Evolutionary conservation across 1,140 invertebrate genomes (phyloP).

Genomic region (Anoplolepis gracilipes): DNA sequence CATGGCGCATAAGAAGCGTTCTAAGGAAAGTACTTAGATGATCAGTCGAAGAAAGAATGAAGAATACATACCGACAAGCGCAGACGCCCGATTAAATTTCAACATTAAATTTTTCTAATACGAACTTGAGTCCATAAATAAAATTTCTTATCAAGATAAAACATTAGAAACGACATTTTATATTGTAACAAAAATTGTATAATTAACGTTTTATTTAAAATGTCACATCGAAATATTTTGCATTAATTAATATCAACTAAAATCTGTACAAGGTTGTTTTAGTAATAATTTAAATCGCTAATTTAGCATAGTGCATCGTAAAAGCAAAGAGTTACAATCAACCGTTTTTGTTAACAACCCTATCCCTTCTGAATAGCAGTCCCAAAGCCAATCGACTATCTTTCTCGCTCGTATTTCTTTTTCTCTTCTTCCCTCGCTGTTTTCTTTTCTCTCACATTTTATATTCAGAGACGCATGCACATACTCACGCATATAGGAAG

Average conservation of each 20-base stretch:
- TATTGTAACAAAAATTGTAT: background rate
- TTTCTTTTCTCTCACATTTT: background rate
- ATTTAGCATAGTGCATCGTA: background rate
- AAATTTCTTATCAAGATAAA: background rate
- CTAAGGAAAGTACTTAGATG: background rate
- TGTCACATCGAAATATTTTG: background rate
- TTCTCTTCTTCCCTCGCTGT: conserved; percentile 68
- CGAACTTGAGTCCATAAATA: background rate
- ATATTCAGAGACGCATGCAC: too few species aligned
- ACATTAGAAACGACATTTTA: background rate
- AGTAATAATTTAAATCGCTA: background rate
- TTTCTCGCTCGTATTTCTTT: conserved; percentile 65
- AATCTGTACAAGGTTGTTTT: background rate
- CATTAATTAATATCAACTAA: background rate
- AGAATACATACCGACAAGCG: background rate
- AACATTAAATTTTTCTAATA: background rate
- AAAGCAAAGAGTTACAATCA: background rate
- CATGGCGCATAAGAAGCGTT: background rate
- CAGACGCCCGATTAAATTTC: conserved; percentile 12
- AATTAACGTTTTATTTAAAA: background rate
- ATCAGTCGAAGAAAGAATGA: conserved; percentile 13
- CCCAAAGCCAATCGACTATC: conserved; percentile 54
- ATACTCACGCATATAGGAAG: too few species aligned
- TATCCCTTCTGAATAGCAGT: conserved; percentile 30
- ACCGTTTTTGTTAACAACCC: conserved; percentile 39